Conservation (phyloP, 2,797 vertebrate species). For the Lagocephalus sceleratus region DNA sequence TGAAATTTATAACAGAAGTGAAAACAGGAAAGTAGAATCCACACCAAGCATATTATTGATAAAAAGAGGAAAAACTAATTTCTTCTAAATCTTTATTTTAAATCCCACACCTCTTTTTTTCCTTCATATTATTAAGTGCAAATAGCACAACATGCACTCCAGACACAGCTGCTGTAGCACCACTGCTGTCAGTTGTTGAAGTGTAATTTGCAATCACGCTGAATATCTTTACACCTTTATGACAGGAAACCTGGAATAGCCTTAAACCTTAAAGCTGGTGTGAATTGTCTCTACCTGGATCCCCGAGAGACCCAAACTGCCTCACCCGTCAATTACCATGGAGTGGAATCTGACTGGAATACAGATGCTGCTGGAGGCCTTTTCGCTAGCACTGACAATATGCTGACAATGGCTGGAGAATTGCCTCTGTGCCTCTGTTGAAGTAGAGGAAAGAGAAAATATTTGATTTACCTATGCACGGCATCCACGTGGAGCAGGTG, state of each 20-base stretch:
- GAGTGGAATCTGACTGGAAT: conserved; percentile 1
- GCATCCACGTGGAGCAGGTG: conserved; percentile 26
- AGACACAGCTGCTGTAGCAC: conserved; percentile 10
- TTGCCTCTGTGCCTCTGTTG: background rate
- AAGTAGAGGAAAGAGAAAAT: conserved; percentile 2
- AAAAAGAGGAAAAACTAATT: conserved; percentile 24
- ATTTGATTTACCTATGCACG: conserved; percentile 60
- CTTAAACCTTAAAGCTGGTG: conserved; percentile 14
- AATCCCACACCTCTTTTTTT: background rate
- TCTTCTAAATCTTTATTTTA: background rate
- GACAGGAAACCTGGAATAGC: conserved; percentile 40
- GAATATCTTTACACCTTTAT: conserved; percentile 27
- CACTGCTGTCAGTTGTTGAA: conserved; percentile 41
- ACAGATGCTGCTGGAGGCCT: conserved; percentile 43
- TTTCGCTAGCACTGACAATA: conserved; percentile 21
- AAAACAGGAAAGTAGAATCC: conserved; percentile 1
- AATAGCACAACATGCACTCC: conserved; percentile 1
- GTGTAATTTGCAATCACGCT: conserved; percentile 18
- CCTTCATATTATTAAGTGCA: background rate
- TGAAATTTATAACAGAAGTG: background rate
- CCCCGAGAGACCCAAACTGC: conserved; percentile 15
- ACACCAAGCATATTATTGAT: conserved; percentile 4
- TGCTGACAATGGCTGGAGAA: conserved; percentile 1
- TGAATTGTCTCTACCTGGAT: conserved; percentile 10
- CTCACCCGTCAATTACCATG: conserved; percentile 28